phyloP scores from a whole-genome alignment of 2,113 vertebrate species.

The Solea senegalensis region DNA sequence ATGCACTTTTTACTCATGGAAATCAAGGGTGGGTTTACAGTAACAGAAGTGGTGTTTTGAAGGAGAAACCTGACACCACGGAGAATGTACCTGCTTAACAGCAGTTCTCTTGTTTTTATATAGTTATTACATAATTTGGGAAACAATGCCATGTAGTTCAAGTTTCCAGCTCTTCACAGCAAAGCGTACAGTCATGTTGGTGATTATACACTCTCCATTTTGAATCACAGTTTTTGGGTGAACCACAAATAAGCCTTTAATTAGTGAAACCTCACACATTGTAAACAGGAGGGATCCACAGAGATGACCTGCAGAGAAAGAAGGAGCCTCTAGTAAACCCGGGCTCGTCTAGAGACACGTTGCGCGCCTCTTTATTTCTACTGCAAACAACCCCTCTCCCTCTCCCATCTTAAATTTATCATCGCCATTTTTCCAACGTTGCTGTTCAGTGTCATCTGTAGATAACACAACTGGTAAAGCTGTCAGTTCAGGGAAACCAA shows the following conservation, averaged over 20 bases:
- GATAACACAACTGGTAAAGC: background rate
- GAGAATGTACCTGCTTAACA: background rate
- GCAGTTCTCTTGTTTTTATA: background rate
- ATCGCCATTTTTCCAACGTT: background rate
- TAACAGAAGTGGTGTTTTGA: background rate
- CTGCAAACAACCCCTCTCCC: constrained; percentile 41
- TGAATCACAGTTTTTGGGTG: background rate
- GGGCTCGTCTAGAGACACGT: no score
- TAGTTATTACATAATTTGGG: background rate
- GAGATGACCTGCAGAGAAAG: constrained; percentile 56
- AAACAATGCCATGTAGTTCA: background rate
- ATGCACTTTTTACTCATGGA: background rate
- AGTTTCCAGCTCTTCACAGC: background rate
- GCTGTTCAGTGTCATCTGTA: background rate
- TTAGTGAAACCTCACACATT: constrained; percentile 16
- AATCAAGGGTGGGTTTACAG: background rate
- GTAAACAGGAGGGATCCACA: constrained; percentile 8
- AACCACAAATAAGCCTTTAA: constrained; percentile 13
- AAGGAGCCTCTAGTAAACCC: constrained; percentile 48
- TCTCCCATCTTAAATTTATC: constrained; percentile 9
- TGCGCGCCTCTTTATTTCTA: constrained; percentile 7
- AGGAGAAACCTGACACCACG: background rate
- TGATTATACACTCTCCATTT: background rate
- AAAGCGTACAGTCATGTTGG: background rate
- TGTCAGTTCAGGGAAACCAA: background rate